These are phyloP conservation scores for Python bivittatus DNA, from an alignment of 2,113 vertebrate genomes.

Conservation along the genomic window DNA sequence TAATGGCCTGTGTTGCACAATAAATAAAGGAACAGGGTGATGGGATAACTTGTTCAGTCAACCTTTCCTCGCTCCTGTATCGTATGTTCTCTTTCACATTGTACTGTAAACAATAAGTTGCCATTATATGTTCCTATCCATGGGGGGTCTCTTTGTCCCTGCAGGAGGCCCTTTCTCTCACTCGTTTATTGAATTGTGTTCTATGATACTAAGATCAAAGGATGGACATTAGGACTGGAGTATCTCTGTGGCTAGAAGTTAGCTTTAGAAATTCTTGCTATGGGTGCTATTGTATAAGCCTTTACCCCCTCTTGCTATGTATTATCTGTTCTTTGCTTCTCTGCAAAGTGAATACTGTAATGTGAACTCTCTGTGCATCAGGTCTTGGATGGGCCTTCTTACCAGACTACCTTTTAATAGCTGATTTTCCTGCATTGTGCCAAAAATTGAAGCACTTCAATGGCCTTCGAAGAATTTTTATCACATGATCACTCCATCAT, in stretches of 20 bases:
- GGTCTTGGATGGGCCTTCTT: slow-evolving; percentile 47
- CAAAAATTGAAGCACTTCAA: slow-evolving; percentile 11
- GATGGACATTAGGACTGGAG: slow-evolving; percentile 56
- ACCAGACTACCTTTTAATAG: not conserved
- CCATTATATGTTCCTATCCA: slow-evolving; percentile 41
- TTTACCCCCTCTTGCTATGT: slow-evolving; percentile 44
- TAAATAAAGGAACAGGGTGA: not conserved
- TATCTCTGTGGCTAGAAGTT: slow-evolving; percentile 32
- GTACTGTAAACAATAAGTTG: slow-evolving; percentile 36
- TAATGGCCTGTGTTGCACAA: slow-evolving; percentile 27
- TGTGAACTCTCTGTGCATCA: slow-evolving; percentile 54
- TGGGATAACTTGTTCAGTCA: not conserved
- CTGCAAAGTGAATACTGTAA: slow-evolving; percentile 58
- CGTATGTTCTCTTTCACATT: not conserved
- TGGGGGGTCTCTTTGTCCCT: slow-evolving; percentile 53
- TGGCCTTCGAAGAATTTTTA: not conserved
- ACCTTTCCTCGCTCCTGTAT: not conserved
- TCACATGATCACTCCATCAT: not conserved
- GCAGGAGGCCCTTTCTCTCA: slow-evolving; percentile 37
- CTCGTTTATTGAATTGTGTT: slow-evolving; percentile 11
- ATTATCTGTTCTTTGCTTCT: slow-evolving; percentile 63
- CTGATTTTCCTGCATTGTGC: slow-evolving; percentile 30
- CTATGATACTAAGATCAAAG: slow-evolving; percentile 46
- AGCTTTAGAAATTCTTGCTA: slow-evolving; percentile 70
- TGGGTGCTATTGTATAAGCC: slow-evolving; percentile 63